phyloP scores from a whole-genome alignment of 2,797 vertebrate species.

The Cirrhinus mrigala region DNA sequence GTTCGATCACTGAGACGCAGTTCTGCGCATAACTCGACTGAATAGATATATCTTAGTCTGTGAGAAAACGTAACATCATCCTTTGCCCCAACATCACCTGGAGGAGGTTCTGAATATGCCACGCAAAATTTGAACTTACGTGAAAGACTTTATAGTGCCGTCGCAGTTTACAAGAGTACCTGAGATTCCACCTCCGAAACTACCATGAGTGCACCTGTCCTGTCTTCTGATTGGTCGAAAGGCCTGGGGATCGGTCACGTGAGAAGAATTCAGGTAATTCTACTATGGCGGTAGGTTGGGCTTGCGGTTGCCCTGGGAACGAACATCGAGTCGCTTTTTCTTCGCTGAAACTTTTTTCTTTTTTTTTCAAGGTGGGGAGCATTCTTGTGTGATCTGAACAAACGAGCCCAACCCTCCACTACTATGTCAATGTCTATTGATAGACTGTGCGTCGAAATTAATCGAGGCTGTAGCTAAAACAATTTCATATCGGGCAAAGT shows the following conservation, averaged over 20 bases:
- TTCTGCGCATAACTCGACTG: background rate
- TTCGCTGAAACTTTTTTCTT: conserved; percentile 43
- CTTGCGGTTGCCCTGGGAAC: conserved; percentile 51
- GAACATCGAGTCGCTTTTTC: conserved; percentile 36
- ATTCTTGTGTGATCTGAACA: conserved; percentile 55
- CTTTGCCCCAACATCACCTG: conserved; percentile 27
- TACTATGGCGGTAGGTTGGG: conserved; percentile 44
- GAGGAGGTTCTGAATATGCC: conserved; percentile 2
- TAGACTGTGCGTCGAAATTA: conserved; percentile 9
- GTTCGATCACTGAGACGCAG: background rate
- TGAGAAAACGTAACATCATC: conserved; percentile 7
- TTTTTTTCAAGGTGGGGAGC: conserved; percentile 49
- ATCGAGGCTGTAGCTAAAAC: conserved; percentile 22
- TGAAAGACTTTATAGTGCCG: conserved; percentile 55
- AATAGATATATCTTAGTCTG: background rate
- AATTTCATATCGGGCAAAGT: background rate
- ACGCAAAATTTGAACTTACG: conserved; percentile 27
- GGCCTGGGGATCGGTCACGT: conserved; percentile 63
- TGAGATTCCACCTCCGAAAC: conserved; percentile 81
- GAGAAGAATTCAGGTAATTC: conserved; percentile 70
- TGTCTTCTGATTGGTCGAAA: conserved; percentile 70
- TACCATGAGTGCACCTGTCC: conserved; percentile 74
- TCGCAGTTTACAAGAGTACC: conserved; percentile 37
- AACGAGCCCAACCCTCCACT: conserved; percentile 52
- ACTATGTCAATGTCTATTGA: conserved; percentile 40